Evolutionary conservation across 2,888 invertebrate species (phyloP).

Genomic region (Troilus luridus): DNA sequence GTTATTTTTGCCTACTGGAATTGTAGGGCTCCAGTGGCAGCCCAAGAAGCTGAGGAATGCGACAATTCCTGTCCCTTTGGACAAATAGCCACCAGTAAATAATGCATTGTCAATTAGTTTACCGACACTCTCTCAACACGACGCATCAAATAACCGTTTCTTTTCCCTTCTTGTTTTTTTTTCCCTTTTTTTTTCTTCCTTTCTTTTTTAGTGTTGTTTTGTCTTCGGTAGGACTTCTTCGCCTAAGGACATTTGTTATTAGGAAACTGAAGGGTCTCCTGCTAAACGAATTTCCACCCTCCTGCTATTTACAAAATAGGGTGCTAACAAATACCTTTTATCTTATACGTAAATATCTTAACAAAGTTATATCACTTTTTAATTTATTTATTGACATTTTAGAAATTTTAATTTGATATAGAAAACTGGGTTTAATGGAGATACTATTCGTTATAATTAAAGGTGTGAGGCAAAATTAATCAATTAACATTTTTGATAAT

Average conservation of each 20-base stretch:
- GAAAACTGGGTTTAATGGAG: too few relatives aligned
- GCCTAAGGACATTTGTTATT: slow-evolving; percentile 4
- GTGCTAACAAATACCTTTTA: background rate
- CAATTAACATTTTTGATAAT: too few relatives aligned
- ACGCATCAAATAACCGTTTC: slow-evolving; percentile 58
- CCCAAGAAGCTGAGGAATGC: slow-evolving; percentile 55
- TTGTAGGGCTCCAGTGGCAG: slow-evolving; percentile 48
- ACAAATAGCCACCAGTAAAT: slow-evolving; percentile 63
- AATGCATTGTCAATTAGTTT: slow-evolving; percentile 64
- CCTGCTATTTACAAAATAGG: background rate
- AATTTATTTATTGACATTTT: background rate
- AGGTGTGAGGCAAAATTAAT: too few relatives aligned
- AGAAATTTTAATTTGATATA: too few relatives aligned
- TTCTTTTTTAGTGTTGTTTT: slow-evolving; percentile 18
- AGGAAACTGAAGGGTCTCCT: background rate
- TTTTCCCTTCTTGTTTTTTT: slow-evolving; percentile 20
- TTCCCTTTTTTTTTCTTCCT: background rate
- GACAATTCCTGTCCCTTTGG: slow-evolving; percentile 59
- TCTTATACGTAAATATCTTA: background rate
- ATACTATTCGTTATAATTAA: too few relatives aligned
- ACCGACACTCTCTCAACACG: slow-evolving; percentile 45
- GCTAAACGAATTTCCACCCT: slow-evolving; percentile 32
- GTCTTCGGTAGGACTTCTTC: slow-evolving; percentile 22
- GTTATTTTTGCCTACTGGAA: slow-evolving; percentile 46
- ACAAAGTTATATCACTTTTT: background rate